These are phyloP conservation scores for Heliconius cydno DNA, from an alignment of 2,888 invertebrate genomes.

Conservation along the genomic window DNA sequence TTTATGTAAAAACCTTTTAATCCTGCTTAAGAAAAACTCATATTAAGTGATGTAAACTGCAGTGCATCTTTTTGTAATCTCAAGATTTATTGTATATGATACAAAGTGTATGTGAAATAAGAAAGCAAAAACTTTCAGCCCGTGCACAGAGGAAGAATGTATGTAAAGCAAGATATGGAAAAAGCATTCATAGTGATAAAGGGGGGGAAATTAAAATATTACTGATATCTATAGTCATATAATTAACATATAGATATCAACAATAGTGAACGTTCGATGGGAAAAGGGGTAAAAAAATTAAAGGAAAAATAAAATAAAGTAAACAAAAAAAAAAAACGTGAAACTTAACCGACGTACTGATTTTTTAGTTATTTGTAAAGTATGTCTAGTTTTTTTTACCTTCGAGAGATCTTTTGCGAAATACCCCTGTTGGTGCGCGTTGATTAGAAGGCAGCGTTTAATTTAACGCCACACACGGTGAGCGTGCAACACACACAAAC, in stretches of 20 bases:
- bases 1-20: conserved; percentile 56
- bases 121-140: conserved; percentile 79
- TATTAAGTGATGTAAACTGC: conserved; percentile 69
- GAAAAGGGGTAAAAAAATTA: conserved; percentile 59
- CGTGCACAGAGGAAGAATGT: conserved; percentile 80
- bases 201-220: conserved; percentile 66
- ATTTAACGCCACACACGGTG: conserved; percentile 82
- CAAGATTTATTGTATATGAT: conserved; percentile 73
- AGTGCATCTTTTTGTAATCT: conserved; percentile 73
- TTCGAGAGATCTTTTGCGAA: conserved; percentile 98
- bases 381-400: conserved; percentile 88
- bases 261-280: conserved; percentile 70
- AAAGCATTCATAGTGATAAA: conserved; percentile 75
- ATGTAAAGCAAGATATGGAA: conserved; percentile 80
- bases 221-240: conserved; percentile 68
- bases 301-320: conserved; percentile 64
- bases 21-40: conserved; percentile 58
- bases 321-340: conserved; percentile 64
- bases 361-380: conserved; percentile 70
- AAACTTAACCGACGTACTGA: conserved; percentile 73
- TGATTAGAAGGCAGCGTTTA: conserved; percentile 79
- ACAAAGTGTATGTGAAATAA: conserved; percentile 77
- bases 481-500: conserved; percentile 85
- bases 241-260: conserved; percentile 66
- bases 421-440: conserved; percentile 90